Conservation (phyloP, 2,797 vertebrate genomes). For the Tapirus indicus region DNA sequence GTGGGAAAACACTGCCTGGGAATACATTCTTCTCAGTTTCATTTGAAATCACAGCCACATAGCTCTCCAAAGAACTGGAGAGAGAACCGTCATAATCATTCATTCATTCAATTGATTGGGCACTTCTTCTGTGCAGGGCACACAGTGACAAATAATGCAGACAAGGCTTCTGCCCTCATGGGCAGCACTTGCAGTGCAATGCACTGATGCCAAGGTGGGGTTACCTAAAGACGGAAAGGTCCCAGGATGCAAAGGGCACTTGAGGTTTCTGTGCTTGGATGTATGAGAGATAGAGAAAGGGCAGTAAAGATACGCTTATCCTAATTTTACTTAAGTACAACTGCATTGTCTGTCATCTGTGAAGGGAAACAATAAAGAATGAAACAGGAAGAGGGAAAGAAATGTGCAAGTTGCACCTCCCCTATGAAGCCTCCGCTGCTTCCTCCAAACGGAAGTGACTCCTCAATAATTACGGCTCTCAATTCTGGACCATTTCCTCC, state of each 20-base stretch:
- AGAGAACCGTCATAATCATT: neutral
- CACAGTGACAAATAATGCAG: neutral
- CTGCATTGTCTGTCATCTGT: neutral
- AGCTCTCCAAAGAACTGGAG: neutral
- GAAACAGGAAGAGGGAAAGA: neutral
- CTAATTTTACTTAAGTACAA: slow-evolving; percentile 11
- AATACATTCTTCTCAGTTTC: slow-evolving; percentile 11
- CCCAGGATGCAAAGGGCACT: neutral
- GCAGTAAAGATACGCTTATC: neutral
- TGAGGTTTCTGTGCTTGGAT: neutral
- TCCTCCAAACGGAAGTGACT: neutral
- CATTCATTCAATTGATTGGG: neutral
- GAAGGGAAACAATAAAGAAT: slow-evolving; percentile 38
- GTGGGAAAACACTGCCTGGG: neutral
- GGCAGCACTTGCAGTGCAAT: neutral
- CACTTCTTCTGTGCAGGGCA: neutral
- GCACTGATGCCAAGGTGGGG: neutral
- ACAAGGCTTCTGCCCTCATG: neutral
- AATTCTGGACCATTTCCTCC: neutral
- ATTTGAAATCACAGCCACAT: neutral
- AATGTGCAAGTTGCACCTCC: neutral
- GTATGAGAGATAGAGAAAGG: neutral
- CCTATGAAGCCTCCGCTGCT: neutral
- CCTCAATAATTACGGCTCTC: neutral
- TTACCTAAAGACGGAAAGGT: neutral